phyloP scores from a whole-genome alignment of 1,140 invertebrate genomes.

The Psilanteris sp. region DNA sequence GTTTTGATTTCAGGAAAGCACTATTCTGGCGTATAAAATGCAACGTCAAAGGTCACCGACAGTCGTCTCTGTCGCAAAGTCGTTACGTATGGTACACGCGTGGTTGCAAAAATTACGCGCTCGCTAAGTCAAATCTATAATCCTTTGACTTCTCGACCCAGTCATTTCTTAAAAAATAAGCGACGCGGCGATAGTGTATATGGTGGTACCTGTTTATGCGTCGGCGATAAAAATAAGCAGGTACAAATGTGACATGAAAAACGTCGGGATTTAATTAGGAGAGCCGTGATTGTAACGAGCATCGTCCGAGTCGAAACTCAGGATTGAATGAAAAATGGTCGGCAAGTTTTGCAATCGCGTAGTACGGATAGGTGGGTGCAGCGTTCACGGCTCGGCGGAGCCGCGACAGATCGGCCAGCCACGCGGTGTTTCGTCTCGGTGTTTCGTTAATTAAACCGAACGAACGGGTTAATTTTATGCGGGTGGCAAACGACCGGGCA shows the following conservation, averaged over 20 bases:
- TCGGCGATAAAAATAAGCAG: conserved; percentile 49
- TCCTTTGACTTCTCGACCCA: neutral
- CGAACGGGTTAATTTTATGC: conserved; percentile 79
- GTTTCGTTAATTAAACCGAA: conserved; percentile 80
- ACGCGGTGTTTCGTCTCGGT: conserved; percentile 68
- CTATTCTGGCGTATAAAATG: no score
- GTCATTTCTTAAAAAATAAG: conserved; percentile 36
- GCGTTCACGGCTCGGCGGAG: conserved; percentile 47
- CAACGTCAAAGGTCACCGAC: no score
- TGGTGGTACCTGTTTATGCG: conserved; percentile 48
- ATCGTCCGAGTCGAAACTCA: conserved; percentile 54
- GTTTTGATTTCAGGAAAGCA: no score
- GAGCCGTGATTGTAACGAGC: conserved; percentile 58
- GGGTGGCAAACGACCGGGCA: conserved; percentile 71
- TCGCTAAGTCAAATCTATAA: no score
- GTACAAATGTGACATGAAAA: conserved; percentile 64
- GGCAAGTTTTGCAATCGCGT: conserved; percentile 64
- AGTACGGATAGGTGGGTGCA: conserved; percentile 43
- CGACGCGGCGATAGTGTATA: conserved; percentile 1
- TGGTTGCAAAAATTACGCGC: no score
- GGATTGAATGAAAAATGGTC: conserved; percentile 64
- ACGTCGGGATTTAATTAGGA: conserved; percentile 63
- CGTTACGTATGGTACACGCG: no score
- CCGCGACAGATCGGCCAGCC: conserved; percentile 65
- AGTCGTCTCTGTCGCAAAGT: no score